Evolutionary conservation across 2,888 invertebrate genomes (phyloP).

Genomic region (Melolontha melolontha): DNA sequence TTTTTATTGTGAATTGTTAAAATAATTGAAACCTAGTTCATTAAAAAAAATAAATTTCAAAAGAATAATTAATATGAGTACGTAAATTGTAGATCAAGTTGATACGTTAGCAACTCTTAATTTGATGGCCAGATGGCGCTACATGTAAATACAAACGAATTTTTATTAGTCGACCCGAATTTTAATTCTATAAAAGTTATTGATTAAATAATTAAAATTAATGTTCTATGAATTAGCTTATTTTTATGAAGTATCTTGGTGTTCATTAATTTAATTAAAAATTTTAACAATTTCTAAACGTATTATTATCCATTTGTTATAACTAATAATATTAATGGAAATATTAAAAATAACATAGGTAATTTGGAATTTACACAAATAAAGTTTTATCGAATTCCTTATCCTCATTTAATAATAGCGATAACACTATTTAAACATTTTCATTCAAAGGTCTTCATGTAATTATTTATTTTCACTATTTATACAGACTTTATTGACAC

Average conservation of each 20-base stretch:
- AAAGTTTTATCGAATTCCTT: conserved; percentile 3
- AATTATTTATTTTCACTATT: background rate
- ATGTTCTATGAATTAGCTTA: no score
- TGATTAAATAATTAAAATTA: background rate
- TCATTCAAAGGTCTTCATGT: conserved; percentile 17
- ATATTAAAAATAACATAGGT: conserved; percentile 20
- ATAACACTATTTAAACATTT: conserved; percentile 13
- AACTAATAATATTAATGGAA: background rate
- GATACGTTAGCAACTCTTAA: background rate
- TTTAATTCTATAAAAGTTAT: background rate
- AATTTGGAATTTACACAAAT: conserved; percentile 19
- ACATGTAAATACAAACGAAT: background rate
- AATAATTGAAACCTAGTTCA: no score
- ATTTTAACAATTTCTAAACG: no score
- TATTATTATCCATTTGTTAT: no score
- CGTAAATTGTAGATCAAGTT: background rate
- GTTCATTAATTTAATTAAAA: no score
- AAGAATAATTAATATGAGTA: background rate
- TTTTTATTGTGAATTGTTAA: no score
- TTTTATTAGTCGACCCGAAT: background rate
- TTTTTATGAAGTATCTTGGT: no score
- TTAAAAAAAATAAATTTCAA: no score
- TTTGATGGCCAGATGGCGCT: background rate
- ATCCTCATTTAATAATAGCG: conserved; percentile 7
- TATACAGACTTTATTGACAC: background rate